phyloP scores from a whole-genome alignment of 2,113 vertebrate genomes.

The Benitochromis conjunctus region DNA sequence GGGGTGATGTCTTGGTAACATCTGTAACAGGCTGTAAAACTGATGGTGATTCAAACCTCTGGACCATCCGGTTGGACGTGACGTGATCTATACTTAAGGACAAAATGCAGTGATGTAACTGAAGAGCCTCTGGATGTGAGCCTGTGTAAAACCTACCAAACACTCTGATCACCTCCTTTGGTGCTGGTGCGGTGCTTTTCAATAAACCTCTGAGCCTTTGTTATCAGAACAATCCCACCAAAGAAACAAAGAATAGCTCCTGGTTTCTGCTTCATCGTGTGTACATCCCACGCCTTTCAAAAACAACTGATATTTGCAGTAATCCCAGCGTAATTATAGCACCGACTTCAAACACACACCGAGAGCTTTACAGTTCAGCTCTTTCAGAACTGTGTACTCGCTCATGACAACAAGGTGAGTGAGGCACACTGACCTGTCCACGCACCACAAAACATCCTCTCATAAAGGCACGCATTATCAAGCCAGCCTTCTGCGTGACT shows the following conservation, averaged over 20 bases:
- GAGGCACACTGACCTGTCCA: conserved; percentile 15
- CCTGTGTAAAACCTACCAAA: not conserved
- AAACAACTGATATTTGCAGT: not conserved
- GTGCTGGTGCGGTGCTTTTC: not conserved
- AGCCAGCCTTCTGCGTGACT: not conserved
- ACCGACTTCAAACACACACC: conserved; percentile 28
- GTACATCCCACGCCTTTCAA: not conserved
- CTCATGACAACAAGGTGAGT: conserved; percentile 34
- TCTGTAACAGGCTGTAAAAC: not conserved
- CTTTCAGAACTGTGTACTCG: conserved; percentile 16
- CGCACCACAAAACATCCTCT: conserved; percentile 25
- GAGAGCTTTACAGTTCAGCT: not conserved
- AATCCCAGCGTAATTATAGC: not conserved
- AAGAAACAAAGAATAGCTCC: not conserved
- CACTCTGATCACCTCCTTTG: not conserved
- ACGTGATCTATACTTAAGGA: not conserved
- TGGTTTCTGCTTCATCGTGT: not conserved
- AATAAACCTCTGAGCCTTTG: not conserved
- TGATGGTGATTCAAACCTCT: not conserved
- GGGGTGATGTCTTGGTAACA: not conserved
- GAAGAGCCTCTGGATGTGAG: not conserved
- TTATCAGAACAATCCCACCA: not conserved
- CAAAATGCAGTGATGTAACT: not conserved
- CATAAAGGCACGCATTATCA: conserved; percentile 37
- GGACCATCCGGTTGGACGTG: not conserved